Evolutionary conservation across 2,797 vertebrate genomes (phyloP), one percentile per base, ranked within the genome.

Genomic region (Enteromius fasciolatus): DNA sequence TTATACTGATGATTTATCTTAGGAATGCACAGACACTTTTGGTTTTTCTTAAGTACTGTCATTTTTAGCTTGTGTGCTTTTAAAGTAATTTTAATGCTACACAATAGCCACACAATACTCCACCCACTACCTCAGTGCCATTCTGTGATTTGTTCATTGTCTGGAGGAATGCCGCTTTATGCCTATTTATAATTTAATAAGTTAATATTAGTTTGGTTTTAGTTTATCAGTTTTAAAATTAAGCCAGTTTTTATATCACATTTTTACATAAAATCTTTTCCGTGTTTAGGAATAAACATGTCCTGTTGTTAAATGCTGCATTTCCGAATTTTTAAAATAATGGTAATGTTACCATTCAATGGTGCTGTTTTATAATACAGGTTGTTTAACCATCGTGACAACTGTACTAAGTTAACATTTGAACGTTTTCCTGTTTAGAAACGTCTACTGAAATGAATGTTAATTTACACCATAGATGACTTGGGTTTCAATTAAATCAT

Each of bases 81-180:
- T 79, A 76, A 36, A 57, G 15, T 68, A 39, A 70, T 79, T 64
- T 78, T 80, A 78, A 73, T 63, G 64, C 77, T 90, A 76, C n/a
- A 52, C 83, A 46, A 74, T 75, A 83, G 83, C 73, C 79, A 82
- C 59, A 59, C 73, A 18, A 76, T 83, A 81, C 50, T 33, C 77
- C 78, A 83, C 64, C 77, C 79, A 84, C 92, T 95, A 94, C 93
- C 93, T 94, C 94, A 93, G 76, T 84, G 78, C 68, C 44, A 80
- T 83, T 87, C 77, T 88, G 64, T 89, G 84, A 83, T 44, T 68
- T 68, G 75, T 90, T 86, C 33, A 69, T 87, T 83, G 54, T 89
- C 63, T 87, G 57, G 81, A 76, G 54, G 87, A 87, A 88, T 80
- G 73, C 78, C 8, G 89, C 78, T 90, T 90, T 92, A 81, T 86